Evolutionary conservation across 1,140 invertebrate species (phyloP).

Genomic region (Aphis craccivora): DNA sequence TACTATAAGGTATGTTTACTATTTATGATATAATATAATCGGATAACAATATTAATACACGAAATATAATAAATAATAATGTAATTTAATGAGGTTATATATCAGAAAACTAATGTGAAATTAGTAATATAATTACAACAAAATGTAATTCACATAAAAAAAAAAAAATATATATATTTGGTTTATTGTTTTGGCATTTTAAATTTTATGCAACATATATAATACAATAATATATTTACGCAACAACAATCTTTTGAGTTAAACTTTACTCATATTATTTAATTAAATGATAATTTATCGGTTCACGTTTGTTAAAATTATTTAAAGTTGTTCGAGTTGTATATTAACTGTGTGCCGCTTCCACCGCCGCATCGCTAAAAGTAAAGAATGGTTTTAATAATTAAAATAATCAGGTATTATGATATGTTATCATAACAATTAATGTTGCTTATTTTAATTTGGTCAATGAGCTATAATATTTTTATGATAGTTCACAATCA

Average conservation of each 20-base stretch:
- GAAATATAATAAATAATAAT: background rate
- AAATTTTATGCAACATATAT: background rate
- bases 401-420: background rate
- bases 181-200: background rate
- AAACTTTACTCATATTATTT: background rate
- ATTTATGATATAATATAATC: background rate
- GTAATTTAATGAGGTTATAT: background rate
- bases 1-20: background rate
- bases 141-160: background rate
- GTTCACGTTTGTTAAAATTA: background rate
- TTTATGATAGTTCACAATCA: background rate
- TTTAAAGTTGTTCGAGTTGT: constrained; percentile 1
- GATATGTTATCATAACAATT: background rate
- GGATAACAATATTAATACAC: background rate
- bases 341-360: background rate
- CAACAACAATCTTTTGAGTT: background rate
- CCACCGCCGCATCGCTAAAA: background rate
- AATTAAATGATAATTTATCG: background rate
- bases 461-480: background rate
- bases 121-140: background rate
- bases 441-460: background rate
- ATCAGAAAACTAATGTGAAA: background rate
- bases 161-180: too few species aligned
- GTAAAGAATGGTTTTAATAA: background rate
- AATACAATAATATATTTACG: background rate